phyloP scores from a whole-genome alignment of 2,797 vertebrate genomes.

The Sphenopsis melanotis region DNA sequence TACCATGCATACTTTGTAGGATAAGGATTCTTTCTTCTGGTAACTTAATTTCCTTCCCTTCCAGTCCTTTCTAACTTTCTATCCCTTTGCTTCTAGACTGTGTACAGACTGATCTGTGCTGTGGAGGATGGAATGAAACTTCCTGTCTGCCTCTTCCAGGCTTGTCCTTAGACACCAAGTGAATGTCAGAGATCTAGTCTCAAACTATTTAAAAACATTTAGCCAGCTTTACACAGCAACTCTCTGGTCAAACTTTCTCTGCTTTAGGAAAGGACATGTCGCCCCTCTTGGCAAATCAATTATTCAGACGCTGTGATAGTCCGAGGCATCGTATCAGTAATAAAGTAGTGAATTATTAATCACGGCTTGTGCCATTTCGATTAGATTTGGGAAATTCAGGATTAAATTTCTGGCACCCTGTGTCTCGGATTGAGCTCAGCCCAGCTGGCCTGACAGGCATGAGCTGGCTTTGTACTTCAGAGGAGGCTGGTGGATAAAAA shows the following conservation, averaged over 20 bases:
- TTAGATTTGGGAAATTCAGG: slow-evolving; percentile 75
- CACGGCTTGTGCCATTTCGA: slow-evolving; percentile 64
- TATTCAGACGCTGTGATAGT: slow-evolving; percentile 74
- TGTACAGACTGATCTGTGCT: not conserved
- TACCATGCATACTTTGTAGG: not conserved
- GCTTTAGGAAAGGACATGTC: slow-evolving; percentile 63
- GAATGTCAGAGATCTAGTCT: slow-evolving; percentile 42
- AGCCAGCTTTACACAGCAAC: slow-evolving; percentile 40
- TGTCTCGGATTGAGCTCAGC: slow-evolving; percentile 65
- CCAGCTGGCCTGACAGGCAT: slow-evolving; percentile 67
- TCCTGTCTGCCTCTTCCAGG: not conserved
- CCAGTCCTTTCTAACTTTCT: not conserved
- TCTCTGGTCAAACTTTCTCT: slow-evolving; percentile 58
- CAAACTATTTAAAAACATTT: slow-evolving; percentile 59
- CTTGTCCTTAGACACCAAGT: slow-evolving; percentile 15
- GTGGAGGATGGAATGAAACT: not conserved
- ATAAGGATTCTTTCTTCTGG: not conserved
- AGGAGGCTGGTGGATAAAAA: slow-evolving; percentile 59
- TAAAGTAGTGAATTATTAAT: slow-evolving; percentile 78
- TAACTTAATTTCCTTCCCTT: not conserved
- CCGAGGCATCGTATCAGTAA: slow-evolving; percentile 72
- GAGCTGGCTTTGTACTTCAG: slow-evolving; percentile 57
- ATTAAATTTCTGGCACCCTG: slow-evolving; percentile 73
- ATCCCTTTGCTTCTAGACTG: not conserved
- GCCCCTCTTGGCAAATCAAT: slow-evolving; percentile 70